A percentile compares a stretch with the other conserved stretches of the same genome.
Evolutionary conservation across 2,797 vertebrate genomes (phyloP).

Genomic region (Propithecus deckenii): DNA sequence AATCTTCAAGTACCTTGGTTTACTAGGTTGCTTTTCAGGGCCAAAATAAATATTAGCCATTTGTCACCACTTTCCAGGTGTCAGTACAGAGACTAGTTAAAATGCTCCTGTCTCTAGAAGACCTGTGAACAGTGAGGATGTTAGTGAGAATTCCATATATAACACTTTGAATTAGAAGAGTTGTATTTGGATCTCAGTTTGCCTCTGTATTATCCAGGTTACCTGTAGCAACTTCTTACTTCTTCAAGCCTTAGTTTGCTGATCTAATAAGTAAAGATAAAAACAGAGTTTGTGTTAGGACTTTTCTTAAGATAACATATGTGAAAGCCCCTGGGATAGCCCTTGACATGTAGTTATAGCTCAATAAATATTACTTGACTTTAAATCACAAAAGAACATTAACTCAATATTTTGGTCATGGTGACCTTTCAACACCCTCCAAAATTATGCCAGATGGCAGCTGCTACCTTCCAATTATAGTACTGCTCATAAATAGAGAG

Average conservation of each 20-base stretch:
- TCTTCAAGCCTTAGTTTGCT: not conserved
- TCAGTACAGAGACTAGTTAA: not conserved
- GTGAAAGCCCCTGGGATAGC: not conserved
- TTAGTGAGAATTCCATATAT: not conserved
- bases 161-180: not conserved
- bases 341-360: not conserved
- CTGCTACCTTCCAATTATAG: conserved; percentile 33
- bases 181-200: not conserved
- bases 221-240: not conserved
- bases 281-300: not conserved
- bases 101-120: not conserved
- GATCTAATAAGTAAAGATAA: not conserved
- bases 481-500: conserved; percentile 20
- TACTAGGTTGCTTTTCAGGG: not conserved
- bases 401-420: conserved; percentile 8
- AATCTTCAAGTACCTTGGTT: not conserved
- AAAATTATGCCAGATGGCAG: conserved; percentile 37
- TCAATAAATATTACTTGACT: conserved; percentile 25
- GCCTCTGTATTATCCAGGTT: not conserved
- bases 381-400: conserved; percentile 12
- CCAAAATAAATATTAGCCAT: not conserved
- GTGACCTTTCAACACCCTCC: conserved; percentile 3
- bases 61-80: not conserved
- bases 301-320: not conserved
- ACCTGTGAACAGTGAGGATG: not conserved